Percentiles rank a stretch among this genome's conserved stretches.
These are phyloP conservation scores for Bradysia coprophila DNA, from an alignment of 1,140 invertebrate genomes.

Conservation along the genomic window DNA sequence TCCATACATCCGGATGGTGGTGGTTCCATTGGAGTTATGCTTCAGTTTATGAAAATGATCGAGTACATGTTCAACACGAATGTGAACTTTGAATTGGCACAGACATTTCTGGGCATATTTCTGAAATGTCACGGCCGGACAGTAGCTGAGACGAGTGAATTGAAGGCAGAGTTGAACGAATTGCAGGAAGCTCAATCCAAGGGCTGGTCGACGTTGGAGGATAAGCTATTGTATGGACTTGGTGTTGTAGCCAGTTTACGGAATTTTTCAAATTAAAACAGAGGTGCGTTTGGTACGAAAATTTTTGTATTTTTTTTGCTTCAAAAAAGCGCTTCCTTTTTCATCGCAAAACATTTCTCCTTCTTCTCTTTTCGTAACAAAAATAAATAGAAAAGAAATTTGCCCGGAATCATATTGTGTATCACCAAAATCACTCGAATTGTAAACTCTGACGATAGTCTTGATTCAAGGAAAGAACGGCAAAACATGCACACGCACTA, in stretches of 20 bases:
- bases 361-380: too few species aligned
- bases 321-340: too few species aligned
- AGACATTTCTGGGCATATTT: constrained; percentile 83
- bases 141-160: constrained; percentile 33
- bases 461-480: too few species aligned
- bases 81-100: constrained; percentile 77
- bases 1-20: constrained; percentile 52
- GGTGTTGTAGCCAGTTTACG: constrained; percentile 57
- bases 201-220: constrained; percentile 47
- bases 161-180: constrained; percentile 34
- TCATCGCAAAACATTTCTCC: too few species aligned
- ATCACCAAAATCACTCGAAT: too few species aligned
- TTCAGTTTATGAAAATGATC: constrained; percentile 65
- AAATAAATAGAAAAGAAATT: too few species aligned
- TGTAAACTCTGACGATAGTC: too few species aligned
- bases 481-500: too few species aligned
- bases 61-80: constrained; percentile 51
- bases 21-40: constrained; percentile 45
- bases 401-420: too few species aligned
- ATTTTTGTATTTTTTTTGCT: too few species aligned
- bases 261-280: constrained; percentile 33
- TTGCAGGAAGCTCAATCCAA: constrained; percentile 35
- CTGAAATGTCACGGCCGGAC: constrained; percentile 62
- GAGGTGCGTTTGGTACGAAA: too few species aligned
- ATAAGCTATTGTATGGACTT: constrained; percentile 54